These are phyloP conservation scores for Pholis gunnellus DNA, from an alignment of 2,113 vertebrate species.

Conservation along the genomic window DNA sequence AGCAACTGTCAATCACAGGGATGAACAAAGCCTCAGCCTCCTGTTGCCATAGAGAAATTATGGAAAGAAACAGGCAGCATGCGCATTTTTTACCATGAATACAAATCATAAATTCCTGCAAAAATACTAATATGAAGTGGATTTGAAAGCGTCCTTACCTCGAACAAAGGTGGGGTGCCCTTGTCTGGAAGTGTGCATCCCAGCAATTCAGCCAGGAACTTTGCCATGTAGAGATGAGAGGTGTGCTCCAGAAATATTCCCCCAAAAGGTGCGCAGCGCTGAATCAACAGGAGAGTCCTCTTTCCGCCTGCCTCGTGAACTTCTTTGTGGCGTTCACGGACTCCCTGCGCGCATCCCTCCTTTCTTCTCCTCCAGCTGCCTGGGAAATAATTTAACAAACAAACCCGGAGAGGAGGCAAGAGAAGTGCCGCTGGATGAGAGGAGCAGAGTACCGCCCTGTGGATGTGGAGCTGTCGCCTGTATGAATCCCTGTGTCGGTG, in stretches of 20 bases:
- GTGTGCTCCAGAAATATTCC: not conserved
- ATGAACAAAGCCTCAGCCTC: slow-evolving; percentile 43
- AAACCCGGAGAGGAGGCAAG: not conserved
- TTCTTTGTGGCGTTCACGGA: slow-evolving; percentile 50
- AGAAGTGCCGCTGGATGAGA: not conserved
- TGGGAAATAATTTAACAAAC: not conserved
- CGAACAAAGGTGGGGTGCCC: slow-evolving; percentile 79
- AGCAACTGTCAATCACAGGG: slow-evolving; percentile 35
- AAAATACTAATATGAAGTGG: not conserved
- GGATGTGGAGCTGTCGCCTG: not conserved
- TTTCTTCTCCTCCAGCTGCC: not conserved
- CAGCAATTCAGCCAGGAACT: slow-evolving; percentile 88
- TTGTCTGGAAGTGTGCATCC: slow-evolving; percentile 87
- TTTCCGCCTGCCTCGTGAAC: not conserved
- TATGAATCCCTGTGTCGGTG: not conserved
- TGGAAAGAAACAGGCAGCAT: not conserved
- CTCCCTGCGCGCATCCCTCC: slow-evolving; percentile 35
- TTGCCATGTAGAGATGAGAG: slow-evolving; percentile 83
- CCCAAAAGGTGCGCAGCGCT: not conserved
- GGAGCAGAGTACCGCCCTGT: not conserved
- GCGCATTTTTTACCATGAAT: not conserved
- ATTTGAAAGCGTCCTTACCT: slow-evolving; percentile 79
- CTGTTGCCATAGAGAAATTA: slow-evolving; percentile 48
- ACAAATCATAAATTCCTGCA: not conserved
- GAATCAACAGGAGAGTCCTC: slow-evolving; percentile 43